These are phyloP conservation scores for Bombus balteatus DNA, from an alignment of 1,140 invertebrate species.

Conservation along the genomic window DNA sequence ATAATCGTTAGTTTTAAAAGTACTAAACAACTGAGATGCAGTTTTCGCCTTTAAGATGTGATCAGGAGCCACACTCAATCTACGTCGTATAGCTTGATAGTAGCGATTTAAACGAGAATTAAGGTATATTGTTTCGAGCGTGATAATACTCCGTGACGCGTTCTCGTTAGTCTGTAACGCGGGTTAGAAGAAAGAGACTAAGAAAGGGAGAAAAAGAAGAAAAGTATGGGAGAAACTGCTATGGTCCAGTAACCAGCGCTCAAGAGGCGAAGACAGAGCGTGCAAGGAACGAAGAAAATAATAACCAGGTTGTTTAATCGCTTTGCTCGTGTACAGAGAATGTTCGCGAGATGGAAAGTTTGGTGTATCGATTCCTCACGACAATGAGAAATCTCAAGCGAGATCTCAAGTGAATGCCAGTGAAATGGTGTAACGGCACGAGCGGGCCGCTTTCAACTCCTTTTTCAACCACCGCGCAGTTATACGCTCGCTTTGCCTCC, in stretches of 20 bases:
- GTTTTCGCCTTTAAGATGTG: too few relatives aligned
- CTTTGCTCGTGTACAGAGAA: background rate
- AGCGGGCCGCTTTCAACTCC: background rate
- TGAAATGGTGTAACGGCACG: too few relatives aligned
- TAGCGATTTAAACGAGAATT: slow-evolving; percentile 5
- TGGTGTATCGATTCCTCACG: slow-evolving; percentile 24
- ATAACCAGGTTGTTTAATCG: slow-evolving; percentile 2
- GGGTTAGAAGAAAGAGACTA: background rate
- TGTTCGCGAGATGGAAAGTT: background rate
- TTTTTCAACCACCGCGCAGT: background rate
- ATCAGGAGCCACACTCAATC: background rate
- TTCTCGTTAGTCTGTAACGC: background rate
- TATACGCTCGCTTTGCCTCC: background rate
- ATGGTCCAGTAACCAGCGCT: too few relatives aligned
- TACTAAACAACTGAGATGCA: too few relatives aligned
- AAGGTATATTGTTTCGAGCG: background rate
- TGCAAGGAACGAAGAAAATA: background rate
- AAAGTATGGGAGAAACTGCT: too few relatives aligned
- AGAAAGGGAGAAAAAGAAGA: slow-evolving; percentile 1
- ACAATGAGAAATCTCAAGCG: slow-evolving; percentile 30
- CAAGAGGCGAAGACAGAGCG: background rate
- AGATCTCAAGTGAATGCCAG: slow-evolving; percentile 8
- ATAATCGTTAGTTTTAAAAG: too few relatives aligned
- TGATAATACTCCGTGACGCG: background rate
- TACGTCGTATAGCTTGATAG: background rate